Percentiles rank a stretch among this genome's conserved stretches.
phyloP scores from a whole-genome alignment of 1,140 invertebrate species.

The Meloidogyne floridensis region DNA sequence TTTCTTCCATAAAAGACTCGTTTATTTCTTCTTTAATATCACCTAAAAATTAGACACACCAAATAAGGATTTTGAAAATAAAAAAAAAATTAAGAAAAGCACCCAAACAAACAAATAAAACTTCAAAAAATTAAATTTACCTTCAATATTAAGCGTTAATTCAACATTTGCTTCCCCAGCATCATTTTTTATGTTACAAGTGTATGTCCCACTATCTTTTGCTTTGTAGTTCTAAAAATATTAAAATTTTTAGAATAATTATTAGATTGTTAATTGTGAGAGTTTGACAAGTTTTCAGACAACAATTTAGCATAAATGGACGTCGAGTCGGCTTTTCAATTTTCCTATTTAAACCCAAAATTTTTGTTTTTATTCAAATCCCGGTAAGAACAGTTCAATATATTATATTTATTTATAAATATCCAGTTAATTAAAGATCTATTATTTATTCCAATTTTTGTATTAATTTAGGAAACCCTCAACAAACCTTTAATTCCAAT shows the following conservation, averaged over 20 bases:
- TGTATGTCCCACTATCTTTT: conserved; percentile 92
- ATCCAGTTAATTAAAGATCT: too few species aligned
- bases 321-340: too few species aligned
- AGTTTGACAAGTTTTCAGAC: too few species aligned
- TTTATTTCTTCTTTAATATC: too few species aligned
- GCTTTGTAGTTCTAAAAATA: conserved; percentile 81
- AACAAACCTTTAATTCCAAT: conserved; percentile 64
- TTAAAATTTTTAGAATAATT: background rate
- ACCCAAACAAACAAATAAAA: conserved; percentile 10
- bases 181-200: conserved; percentile 93
- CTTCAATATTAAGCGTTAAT: conserved; percentile 94
- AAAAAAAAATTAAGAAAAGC: background rate
- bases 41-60: background rate
- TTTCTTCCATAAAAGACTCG: too few species aligned
- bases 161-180: conserved; percentile 97
- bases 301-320: too few species aligned
- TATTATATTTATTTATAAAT: too few species aligned
- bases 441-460: background rate
- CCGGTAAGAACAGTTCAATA: too few species aligned
- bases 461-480: background rate
- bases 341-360: too few species aligned
- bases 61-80: background rate
- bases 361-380: too few species aligned
- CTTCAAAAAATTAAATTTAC: conserved; percentile 57
- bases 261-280: too few species aligned